Conservation (phyloP, 2,113 vertebrate genomes). For the Pungitius pungitius region DNA sequence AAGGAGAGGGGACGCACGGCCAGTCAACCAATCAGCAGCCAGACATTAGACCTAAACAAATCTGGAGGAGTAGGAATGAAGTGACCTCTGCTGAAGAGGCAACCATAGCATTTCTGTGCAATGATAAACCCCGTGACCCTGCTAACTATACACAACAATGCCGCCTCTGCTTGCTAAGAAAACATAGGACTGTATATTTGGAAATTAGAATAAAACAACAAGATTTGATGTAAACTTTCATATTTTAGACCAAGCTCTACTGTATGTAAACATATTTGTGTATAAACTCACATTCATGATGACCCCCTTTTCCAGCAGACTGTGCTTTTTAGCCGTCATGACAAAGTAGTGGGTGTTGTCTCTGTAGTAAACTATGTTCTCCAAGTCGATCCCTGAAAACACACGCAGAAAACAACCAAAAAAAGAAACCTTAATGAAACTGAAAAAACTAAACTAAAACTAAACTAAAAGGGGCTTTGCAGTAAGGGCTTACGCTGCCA, state of each 20-base stretch:
- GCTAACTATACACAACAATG: background rate
- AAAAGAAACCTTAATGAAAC: background rate
- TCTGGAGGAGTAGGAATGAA: too few species aligned
- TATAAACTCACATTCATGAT: constrained; percentile 85
- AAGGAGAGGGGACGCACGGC: too few species aligned
- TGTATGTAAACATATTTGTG: background rate
- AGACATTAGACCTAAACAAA: background rate
- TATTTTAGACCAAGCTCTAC: too few species aligned
- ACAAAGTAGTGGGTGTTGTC: constrained; percentile 98
- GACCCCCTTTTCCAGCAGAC: constrained; percentile 95
- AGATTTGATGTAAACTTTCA: too few species aligned
- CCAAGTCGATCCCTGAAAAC: constrained; percentile 91
- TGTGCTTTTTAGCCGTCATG: constrained; percentile 99
- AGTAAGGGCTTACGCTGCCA: background rate
- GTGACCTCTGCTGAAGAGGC: too few species aligned
- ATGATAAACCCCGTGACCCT: background rate
- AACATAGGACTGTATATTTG: background rate
- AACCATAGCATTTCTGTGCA: too few species aligned
- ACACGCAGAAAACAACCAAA: background rate
- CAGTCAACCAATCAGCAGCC: background rate
- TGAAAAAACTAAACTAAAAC: background rate
- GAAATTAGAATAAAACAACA: background rate
- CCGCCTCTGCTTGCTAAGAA: background rate
- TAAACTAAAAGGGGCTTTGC: background rate
- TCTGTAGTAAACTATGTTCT: constrained; percentile 99